Evolutionary conservation across 2,888 invertebrate genomes (phyloP).

Genomic region (Eupithecia centaureata): DNA sequence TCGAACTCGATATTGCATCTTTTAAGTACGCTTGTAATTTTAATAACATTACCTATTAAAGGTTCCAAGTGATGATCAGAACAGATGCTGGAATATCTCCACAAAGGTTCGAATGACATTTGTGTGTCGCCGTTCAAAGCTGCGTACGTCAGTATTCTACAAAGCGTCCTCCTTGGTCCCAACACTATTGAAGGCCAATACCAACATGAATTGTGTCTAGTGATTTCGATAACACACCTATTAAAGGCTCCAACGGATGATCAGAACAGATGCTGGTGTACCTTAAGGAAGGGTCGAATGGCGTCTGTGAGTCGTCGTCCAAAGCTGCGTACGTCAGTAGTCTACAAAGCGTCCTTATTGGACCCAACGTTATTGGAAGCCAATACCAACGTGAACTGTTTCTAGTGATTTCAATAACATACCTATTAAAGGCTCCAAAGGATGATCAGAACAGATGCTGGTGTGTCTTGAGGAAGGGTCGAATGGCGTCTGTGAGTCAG

Average conservation of each 20-base stretch:
- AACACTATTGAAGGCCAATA: too few species aligned
- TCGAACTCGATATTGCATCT: too few species aligned
- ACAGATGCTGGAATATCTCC: constrained; percentile 72
- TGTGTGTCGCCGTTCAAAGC: constrained; percentile 91
- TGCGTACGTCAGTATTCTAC: too few species aligned
- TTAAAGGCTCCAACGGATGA: constrained; percentile 67
- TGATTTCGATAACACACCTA: too few species aligned
- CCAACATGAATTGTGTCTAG: too few species aligned
- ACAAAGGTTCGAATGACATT: constrained; percentile 61
- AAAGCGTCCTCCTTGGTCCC: too few species aligned
- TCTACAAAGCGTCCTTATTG: constrained; percentile 90
- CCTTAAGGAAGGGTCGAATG: constrained; percentile 62
- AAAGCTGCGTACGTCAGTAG: constrained; percentile 93
- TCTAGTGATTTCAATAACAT: too few species aligned
- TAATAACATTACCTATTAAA: constrained; percentile 70
- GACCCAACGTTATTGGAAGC: too few species aligned
- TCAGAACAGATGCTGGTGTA: constrained; percentile 77
- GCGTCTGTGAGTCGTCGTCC: constrained; percentile 88
- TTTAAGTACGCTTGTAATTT: too few species aligned
- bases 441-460: constrained; percentile 70
- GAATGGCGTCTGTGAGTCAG: constrained; percentile 84
- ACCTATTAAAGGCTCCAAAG: not conserved
- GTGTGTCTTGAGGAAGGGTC: constrained; percentile 67
- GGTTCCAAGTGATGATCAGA: constrained; percentile 72
- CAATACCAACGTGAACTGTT: too few species aligned